These are phyloP conservation scores for Dioctria linearis DNA, from an alignment of 2,888 invertebrate species.

Conservation along the genomic window DNA sequence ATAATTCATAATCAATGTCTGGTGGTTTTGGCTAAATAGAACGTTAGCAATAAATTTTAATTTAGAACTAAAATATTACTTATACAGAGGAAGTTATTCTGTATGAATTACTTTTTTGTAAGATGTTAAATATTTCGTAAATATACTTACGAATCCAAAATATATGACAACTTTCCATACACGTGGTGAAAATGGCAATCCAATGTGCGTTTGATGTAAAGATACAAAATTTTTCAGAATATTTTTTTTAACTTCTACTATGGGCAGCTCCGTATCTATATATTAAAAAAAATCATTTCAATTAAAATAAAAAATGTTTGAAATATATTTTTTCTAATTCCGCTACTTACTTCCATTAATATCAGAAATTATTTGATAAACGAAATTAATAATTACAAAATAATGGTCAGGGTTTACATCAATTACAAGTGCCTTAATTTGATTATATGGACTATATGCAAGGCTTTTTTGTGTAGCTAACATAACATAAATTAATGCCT, in stretches of 20 bases:
- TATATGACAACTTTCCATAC: background rate
- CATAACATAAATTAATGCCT: background rate
- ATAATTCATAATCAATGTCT: too few species aligned
- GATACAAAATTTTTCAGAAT: background rate
- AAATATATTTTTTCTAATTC: background rate
- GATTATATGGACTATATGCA: background rate
- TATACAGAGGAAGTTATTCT: too few species aligned
- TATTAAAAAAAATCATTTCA: background rate
- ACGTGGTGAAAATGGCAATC: background rate
- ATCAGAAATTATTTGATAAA: background rate
- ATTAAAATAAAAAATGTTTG: background rate
- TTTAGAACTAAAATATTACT: too few species aligned
- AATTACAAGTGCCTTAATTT: background rate
- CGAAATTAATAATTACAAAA: background rate
- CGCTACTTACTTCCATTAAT: background rate
- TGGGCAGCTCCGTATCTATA: too few species aligned
- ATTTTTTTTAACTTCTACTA: background rate
- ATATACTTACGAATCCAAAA: background rate
- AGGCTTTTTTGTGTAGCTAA: background rate
- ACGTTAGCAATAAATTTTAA: too few species aligned
- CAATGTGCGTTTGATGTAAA: constrained; percentile 13
- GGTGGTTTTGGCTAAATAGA: too few species aligned
- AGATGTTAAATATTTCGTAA: too few species aligned
- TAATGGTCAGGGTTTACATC: background rate
- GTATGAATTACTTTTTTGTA: too few species aligned